Conservation (phyloP, 2,888 invertebrate genomes). For the Alloplasta piceator region DNA sequence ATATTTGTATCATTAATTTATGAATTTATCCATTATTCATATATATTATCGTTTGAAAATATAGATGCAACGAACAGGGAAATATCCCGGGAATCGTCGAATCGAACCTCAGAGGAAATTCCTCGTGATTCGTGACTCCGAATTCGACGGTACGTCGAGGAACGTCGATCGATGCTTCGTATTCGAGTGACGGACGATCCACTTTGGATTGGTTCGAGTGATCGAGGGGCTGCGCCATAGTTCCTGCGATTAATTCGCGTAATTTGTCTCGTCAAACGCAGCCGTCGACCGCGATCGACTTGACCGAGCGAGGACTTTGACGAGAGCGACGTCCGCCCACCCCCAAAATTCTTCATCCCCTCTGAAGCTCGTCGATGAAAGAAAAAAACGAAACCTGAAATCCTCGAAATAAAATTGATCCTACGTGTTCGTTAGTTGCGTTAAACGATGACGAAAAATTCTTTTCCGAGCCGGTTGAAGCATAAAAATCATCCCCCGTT, state of each 20-base stretch:
- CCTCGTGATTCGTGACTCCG: no score
- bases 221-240: background rate
- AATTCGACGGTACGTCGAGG: no score
- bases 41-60: no score
- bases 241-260: conserved; percentile 5
- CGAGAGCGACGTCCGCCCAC: no score
- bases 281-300: conserved; percentile 1
- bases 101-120: background rate
- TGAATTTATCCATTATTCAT: no score
- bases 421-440: background rate
- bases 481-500: conserved; percentile 43
- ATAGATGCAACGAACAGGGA: no score
- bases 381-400: no score
- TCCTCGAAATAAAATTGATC: no score
- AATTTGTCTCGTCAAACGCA: conserved; percentile 30
- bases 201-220: conserved; percentile 12
- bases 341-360: no score
- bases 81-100: background rate
- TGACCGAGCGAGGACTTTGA: background rate
- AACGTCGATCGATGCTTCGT: conserved; percentile 23
- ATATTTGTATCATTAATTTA: no score
- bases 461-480: background rate
- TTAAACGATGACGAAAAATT: conserved; percentile 14
- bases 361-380: no score
- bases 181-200: conserved; percentile 17